These are phyloP conservation scores for Tinea semifulvella DNA, from an alignment of 2,888 invertebrate genomes.

Conservation along the genomic window DNA sequence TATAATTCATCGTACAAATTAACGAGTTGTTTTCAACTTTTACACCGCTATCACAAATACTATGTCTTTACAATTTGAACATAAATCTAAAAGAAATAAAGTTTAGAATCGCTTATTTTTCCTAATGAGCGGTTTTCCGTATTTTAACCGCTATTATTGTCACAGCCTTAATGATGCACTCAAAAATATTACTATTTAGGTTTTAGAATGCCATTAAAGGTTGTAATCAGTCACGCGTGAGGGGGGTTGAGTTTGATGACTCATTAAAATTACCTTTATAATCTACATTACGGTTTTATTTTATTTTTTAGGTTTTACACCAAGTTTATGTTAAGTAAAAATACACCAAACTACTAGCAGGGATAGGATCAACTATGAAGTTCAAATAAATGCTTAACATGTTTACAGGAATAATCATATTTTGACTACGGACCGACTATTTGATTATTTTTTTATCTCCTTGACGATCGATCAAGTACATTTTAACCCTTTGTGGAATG, in stretches of 20 bases:
- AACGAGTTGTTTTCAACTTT: not conserved
- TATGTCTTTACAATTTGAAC: not conserved
- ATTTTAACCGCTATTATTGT: constrained; percentile 1
- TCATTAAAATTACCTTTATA: constrained; percentile 6
- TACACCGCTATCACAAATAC: not conserved
- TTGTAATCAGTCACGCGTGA: constrained; percentile 1
- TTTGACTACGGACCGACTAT: too few relatives aligned
- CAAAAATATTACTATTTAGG: constrained; percentile 11
- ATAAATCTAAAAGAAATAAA: not conserved
- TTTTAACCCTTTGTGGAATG: too few relatives aligned
- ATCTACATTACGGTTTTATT: too few relatives aligned
- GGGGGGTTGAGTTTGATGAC: not conserved
- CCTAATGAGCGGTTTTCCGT: not conserved
- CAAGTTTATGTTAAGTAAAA: too few relatives aligned
- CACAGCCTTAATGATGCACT: constrained; percentile 13
- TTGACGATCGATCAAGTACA: too few relatives aligned
- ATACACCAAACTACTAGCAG: too few relatives aligned
- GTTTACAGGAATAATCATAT: too few relatives aligned
- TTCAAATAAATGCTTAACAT: too few relatives aligned
- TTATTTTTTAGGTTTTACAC: too few relatives aligned
- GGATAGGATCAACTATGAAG: too few relatives aligned
- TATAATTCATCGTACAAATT: constrained; percentile 5
- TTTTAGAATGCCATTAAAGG: constrained; percentile 6
- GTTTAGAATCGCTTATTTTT: not conserved
- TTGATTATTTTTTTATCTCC: too few relatives aligned